Evolutionary conservation across 2,113 vertebrate genomes (phyloP), one percentile per base, ranked within the genome.

Genomic region (Bubalus kerabau): DNA sequence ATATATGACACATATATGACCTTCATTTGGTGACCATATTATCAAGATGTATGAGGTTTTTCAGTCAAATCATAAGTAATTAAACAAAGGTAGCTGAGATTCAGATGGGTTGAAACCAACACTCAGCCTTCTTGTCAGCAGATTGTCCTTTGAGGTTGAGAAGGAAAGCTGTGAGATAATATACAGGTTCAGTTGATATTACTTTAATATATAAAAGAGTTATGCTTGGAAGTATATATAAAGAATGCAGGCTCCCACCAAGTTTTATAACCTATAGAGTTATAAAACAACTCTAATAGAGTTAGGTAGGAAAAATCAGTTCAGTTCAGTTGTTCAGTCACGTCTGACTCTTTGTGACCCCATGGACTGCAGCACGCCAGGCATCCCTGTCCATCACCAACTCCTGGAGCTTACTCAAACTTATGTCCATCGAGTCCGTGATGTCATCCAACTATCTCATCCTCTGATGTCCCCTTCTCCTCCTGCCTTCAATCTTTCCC

Each of bases 41-140:
- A 80, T 71, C 83, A 94, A 71, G 57, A 84, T 60, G 5, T 26
- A n/a, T 56, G 32, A 92, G 48, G 12, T 1, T 52, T 80, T 88
- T 85, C 14, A 67, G 9, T 46, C 87, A 91, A 84, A 80, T 91
- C 82, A 83, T 50, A 93, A 91, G 46, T 46, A 19, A 64, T 57
- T 48, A 74, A 10, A 14, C 17, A 91, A 80, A 91, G 43, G 3
- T 19, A 36, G 13, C 36, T 64, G 26, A 40, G 30, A 80, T n/a
- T 16, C 9, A n/a, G 12, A 24, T 23, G 6, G 9, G 40, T 40
- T 81, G 23, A n/a, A 64, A 14, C n/a, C 43, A 40, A 48, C 26
- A 43, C 26, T 57, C 32, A 3, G 0, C 7, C 56, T 84, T 84
- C 56, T 91, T 74, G 23, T 67, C 17, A 9, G 11, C 11, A 76